A percentile compares a stretch with the other conserved stretches of the same genome.
These are phyloP conservation scores for Halisarca cf. caerulea DNA, from an alignment of 37 sponge, comb jelly and placozoan genomes.

Conservation along the genomic window DNA sequence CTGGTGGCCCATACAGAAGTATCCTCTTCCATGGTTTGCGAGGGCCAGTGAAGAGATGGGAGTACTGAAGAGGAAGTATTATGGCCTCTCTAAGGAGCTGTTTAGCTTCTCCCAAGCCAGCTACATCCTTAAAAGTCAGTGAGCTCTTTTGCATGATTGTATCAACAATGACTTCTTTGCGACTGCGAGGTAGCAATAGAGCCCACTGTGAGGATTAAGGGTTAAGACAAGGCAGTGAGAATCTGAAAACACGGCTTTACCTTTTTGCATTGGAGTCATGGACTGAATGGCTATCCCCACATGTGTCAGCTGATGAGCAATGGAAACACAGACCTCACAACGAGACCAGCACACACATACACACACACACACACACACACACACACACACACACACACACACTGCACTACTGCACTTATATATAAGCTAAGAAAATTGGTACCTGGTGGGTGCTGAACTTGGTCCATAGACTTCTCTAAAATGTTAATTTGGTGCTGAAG, in stretches of 20 bases:
- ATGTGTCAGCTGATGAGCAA: not conserved
- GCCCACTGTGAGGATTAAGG: not conserved
- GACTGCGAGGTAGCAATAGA: constrained; percentile 24
- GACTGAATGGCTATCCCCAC: not conserved
- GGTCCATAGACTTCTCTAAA: not conserved
- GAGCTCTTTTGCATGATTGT: constrained; percentile 24
- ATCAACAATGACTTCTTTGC: constrained; percentile 39
- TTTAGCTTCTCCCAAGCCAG: constrained; percentile 76
- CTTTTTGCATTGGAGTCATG: not conserved
- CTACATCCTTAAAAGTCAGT: constrained; percentile 56
- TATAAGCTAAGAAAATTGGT: too few relatives aligned
- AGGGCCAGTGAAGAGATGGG: constrained; percentile 18
- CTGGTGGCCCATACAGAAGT: constrained; percentile 89
- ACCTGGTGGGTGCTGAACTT: too few relatives aligned
- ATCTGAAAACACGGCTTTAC: not conserved
- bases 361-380: too few relatives aligned
- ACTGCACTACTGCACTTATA: too few relatives aligned
- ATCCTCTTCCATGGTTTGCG: constrained; percentile 79
- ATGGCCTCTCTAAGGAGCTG: constrained; percentile 76
- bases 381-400: too few relatives aligned
- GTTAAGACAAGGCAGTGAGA: not conserved
- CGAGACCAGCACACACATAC: too few relatives aligned
- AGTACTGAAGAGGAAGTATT: constrained; percentile 10
- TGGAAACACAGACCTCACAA: not conserved
- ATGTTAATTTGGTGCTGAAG: not conserved